A percentile compares a stretch with the other conserved stretches of the same genome.
Evolutionary conservation across 2,797 vertebrate species (phyloP).

Genomic region (Enteromius viviparus): DNA sequence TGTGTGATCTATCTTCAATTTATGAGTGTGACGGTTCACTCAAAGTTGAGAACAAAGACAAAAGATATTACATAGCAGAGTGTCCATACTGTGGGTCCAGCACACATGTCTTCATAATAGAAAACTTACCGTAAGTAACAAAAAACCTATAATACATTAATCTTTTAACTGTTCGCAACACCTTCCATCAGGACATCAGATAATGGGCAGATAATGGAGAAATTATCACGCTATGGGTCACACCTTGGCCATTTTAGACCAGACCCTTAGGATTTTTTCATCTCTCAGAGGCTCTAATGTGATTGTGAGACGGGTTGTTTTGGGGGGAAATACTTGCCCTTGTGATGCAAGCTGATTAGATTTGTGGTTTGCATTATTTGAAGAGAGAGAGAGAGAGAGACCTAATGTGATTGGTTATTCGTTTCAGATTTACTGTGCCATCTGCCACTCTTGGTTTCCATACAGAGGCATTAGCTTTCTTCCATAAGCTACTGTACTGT

Average conservation of each 20-base stretch:
- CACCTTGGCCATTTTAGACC: constrained; percentile 50
- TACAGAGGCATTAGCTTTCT: constrained; percentile 14
- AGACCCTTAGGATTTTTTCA: constrained; percentile 32
- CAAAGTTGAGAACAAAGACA: constrained; percentile 32
- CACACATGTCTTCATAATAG: constrained; percentile 1
- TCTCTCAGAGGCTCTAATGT: constrained; percentile 49
- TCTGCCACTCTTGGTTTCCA: constrained; percentile 51
- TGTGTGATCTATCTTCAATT: constrained; percentile 34
- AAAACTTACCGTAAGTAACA: constrained; percentile 27
- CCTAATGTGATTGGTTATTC: constrained; percentile 57
- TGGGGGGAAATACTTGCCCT: constrained; percentile 48
- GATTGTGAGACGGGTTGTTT: constrained; percentile 48
- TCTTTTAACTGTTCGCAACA: neutral
- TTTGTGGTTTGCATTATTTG: constrained; percentile 57
- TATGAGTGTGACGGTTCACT: constrained; percentile 37
- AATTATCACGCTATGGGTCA: constrained; percentile 42
- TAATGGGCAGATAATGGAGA: constrained; percentile 57
- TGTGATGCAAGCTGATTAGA: constrained; percentile 60
- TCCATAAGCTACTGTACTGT: constrained; percentile 12
- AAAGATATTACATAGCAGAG: constrained; percentile 2
- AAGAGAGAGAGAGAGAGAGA: constrained; percentile 1
- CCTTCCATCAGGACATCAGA: constrained; percentile 17
- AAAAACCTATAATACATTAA: constrained; percentile 29
- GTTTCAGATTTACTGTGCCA: constrained; percentile 59
- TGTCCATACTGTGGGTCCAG: neutral